Base-by-base conservation (phyloP, 1,140 invertebrate species). In the Elymnias hypermnestra region DNA sequence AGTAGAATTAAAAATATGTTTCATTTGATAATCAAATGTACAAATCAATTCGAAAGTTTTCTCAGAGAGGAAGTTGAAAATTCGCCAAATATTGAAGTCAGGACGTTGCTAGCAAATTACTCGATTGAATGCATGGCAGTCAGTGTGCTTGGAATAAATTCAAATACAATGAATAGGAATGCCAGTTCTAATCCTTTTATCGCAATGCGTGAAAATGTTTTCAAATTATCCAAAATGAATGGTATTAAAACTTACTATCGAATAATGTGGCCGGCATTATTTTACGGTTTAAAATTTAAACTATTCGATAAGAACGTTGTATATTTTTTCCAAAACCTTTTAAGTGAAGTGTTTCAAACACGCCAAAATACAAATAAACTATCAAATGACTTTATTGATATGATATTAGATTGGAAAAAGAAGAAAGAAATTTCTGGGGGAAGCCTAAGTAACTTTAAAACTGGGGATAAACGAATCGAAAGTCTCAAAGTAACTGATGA, bases 311-410 rank as follows among this genome's bases (percentile, higher is more conserved):
- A 25, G 0, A 47, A 56, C n/a, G 18, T 28, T 67, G n/a, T 26
- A 29, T 3, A 37, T 1, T 57, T 67, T 19, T 67, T 67, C 14
- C 14, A 35, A 4, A 38, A 31, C 7, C 17, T 63, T 1, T 13
- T 60, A 3, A 17, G 28, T 0, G 37, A 39, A 5, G 60, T 57
- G 8, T 55, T 54, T 22, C 18, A 55, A 25, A 42, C 40, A 17
- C 39, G 63, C 6, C 12, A 44, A 0, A 49, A 37, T 13, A 57
- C 56, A 5, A 14, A 36, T 3, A 37, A 36, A 0, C 15, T 22
- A 1, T 53, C 47, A 10, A 54, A 63, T n/a, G 56, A 66, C 36
- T 66, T 66, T 5, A 37, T 63, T 1, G 59, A 66, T 49, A 26
- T 63, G 7, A 14, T 63, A 6, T 31, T 66, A 5, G 44, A 22